Evolutionary conservation across 2,797 vertebrate genomes (phyloP), one percentile per base, ranked within the genome.

Genomic region (Mico argentatus): DNA sequence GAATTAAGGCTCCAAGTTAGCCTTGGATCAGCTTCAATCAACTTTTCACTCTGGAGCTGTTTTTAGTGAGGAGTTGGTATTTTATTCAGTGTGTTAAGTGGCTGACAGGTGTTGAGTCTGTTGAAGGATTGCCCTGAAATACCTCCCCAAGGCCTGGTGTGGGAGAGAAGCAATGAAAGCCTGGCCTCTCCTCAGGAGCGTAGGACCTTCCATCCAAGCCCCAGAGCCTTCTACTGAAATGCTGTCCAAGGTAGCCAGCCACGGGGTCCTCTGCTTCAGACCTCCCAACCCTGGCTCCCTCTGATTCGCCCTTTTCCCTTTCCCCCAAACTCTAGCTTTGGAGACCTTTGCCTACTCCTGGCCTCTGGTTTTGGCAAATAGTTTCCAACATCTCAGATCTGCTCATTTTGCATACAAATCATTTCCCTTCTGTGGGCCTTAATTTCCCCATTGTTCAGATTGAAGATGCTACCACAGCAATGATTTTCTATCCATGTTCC

Each of bases 81-180:
- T 96, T 96, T 94, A 97, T 93, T 95, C 61, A 88, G 75, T n/a
- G 61, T 84, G 76, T 72, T 95, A 95, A 96, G 52, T 93, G 83
- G 90, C 90, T 93, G 79, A 79, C 46, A 83, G 83, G 72, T 82
- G 30, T 70, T 76, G 84, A 92, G 7, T 20, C 64, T 73, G 90
- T 50, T 59, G 33, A 89, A 79, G 81, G 72, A 81, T 48, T 84
- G 77, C 26, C 41, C 39, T 87, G 83, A 91, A 94, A 87, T 89
- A 48, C 61, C 50, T 79, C 15, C 64, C 80, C 48, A 80, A 77
- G 64, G 50, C 44, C 91, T 8, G 11, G 24, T 44, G 46, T 88
- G 30, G 76, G 88, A 77, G 70, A 44, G 72, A 77, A 55, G 46
- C 46, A 81, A 39, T 3, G 10, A 48, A 79, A 73, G 4, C 7